Conservation (phyloP, 2,888 invertebrate species). For the Torymus auratus region DNA sequence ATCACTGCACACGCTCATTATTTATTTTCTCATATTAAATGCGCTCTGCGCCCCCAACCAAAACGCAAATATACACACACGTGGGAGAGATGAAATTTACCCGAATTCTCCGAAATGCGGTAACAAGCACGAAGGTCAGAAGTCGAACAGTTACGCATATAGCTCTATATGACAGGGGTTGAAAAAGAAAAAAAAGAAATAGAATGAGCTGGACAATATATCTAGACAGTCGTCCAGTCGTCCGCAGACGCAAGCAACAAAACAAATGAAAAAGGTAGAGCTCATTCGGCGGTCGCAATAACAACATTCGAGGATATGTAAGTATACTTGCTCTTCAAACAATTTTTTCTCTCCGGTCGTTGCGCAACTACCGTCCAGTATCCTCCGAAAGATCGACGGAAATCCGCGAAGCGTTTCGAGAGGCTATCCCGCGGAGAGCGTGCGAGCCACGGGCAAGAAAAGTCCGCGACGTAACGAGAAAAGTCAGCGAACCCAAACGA, state of each 20-base stretch:
- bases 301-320: neutral
- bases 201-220: neutral
- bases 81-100: too few species aligned
- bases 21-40: too few species aligned
- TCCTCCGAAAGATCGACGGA: conserved; percentile 40
- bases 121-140: too few species aligned
- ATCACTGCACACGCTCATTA: too few species aligned
- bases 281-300: neutral
- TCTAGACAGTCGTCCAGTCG: too few species aligned
- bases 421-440: conserved; percentile 9
- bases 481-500: conserved; percentile 44
- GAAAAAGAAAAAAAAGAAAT: neutral
- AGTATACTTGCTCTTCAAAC: conserved; percentile 15
- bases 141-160: too few species aligned
- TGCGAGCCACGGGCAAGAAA: conserved; percentile 24
- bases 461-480: conserved; percentile 43
- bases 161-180: too few species aligned
- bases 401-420: conserved; percentile 45
- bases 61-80: too few species aligned
- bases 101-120: too few species aligned
- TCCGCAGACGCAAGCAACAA: neutral
- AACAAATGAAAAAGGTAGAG: neutral
- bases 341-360: conserved; percentile 17
- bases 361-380: conserved; percentile 18
- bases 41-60: too few species aligned